Conservation (phyloP, 1,140 invertebrate species). For the Agrilus planipennis region DNA sequence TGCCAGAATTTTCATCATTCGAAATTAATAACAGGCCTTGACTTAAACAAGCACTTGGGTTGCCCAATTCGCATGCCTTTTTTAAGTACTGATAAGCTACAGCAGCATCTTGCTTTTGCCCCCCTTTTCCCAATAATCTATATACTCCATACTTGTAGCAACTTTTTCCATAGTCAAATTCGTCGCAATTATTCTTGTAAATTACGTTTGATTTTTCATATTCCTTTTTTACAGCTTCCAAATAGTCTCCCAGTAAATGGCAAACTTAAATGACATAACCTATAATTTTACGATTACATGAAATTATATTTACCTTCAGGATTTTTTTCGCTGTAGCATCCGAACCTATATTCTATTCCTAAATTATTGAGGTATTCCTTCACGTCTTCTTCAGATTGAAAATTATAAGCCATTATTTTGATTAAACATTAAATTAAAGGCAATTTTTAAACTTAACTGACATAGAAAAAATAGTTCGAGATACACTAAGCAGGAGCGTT, state of each 20-base stretch:
- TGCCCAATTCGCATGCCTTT: constrained; percentile 61
- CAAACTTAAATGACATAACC: constrained; percentile 53
- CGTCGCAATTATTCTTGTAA: constrained; percentile 76
- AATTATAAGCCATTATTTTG: constrained; percentile 53
- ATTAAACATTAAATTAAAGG: too few species aligned
- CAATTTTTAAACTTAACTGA: too few species aligned
- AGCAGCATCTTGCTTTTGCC: constrained; percentile 39
- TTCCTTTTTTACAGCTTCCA: constrained; percentile 71
- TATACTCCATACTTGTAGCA: constrained; percentile 78
- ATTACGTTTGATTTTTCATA: constrained; percentile 62
- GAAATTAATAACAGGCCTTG: constrained; percentile 57
- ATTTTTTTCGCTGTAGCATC: constrained; percentile 74
- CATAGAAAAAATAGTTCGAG: too few species aligned
- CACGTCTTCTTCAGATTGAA: constrained; percentile 74
- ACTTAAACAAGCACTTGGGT: constrained; percentile 59
- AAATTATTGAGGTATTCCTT: constrained; percentile 80
- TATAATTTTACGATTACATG: neutral
- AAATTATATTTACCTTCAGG: constrained; percentile 50
- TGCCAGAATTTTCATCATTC: constrained; percentile 35
- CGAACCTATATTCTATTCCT: constrained; percentile 83
- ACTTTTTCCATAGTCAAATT: constrained; percentile 65
- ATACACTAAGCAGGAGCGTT: too few species aligned
- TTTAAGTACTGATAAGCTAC: constrained; percentile 52
- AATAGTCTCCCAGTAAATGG: constrained; percentile 78
- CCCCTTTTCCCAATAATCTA: constrained; percentile 47